Conservation (phyloP, 1,140 invertebrate genomes). For the Andricus grossulariae region DNA sequence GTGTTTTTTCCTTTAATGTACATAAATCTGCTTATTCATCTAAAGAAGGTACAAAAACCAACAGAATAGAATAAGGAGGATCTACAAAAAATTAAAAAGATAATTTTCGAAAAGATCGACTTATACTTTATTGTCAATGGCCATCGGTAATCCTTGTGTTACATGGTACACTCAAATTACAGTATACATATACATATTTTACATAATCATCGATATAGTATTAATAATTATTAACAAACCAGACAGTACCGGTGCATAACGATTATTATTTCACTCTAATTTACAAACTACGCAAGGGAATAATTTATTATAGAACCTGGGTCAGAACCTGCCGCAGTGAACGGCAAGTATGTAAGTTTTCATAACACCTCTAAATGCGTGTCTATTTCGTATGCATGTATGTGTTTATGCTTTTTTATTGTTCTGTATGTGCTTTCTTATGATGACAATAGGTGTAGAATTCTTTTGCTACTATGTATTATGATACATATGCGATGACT, state of each 20-base stretch:
- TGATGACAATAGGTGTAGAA: conserved; percentile 36
- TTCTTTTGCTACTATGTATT: conserved; percentile 32
- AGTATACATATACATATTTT: conserved; percentile 75
- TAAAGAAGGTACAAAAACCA: not conserved
- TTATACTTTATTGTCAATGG: conserved; percentile 74
- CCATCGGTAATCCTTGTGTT: conserved; percentile 67
- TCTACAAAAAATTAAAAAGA: conserved; percentile 16
- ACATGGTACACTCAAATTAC: conserved; percentile 74
- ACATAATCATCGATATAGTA: conserved; percentile 69
- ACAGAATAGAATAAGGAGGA: not conserved
- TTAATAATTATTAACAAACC: conserved; percentile 73
- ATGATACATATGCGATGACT: conserved; percentile 12
- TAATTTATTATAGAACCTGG: conserved; percentile 28
- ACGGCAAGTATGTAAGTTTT: not conserved
- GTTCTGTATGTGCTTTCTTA: conserved; percentile 9
- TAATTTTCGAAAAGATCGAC: conserved; percentile 69
- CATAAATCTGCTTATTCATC: not conserved
- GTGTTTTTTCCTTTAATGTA: not conserved
- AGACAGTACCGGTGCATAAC: conserved; percentile 70
- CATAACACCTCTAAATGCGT: conserved; percentile 6
- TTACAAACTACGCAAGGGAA: conserved; percentile 39
- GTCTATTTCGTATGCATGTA: not conserved
- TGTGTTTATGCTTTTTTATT: not conserved
- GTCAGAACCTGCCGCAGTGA: not conserved
- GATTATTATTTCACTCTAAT: conserved; percentile 63